Evolutionary conservation across 2,888 invertebrate genomes (phyloP), one percentile per base, ranked within the genome.

Genomic region (Chymomyza fuscimana): DNA sequence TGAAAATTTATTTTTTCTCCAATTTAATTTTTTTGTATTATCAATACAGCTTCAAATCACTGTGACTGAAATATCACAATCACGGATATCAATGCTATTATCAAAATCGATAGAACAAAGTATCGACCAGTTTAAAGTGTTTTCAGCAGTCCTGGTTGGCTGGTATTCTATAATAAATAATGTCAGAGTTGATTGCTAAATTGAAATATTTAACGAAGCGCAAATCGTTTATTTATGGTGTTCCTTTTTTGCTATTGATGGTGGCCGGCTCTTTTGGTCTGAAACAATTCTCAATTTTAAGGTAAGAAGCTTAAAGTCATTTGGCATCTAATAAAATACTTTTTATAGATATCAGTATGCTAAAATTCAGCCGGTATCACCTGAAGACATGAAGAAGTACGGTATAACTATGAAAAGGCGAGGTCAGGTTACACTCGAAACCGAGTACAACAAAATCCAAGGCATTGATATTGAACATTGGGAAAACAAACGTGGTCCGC

Each of bases 401-500:
- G 96, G 96, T 2, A 92, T 96, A 12, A 85, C 92, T 72, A 94
- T 94, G 93, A 95, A 95, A 81, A 93, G 93, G 86, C 92, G 93
- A 0, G 93, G 93, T 60, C 94, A 95, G 87, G 95, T 95, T 0
- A 95, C 96, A 0, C 89, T 97, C 77, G 97, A 97, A 91, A 92
- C 92, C 51, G 94, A 95, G 80, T 97, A 94, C 92, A 95, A 96
- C 79, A 95, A 95, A 91, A 93, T 96, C 3, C 93, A 96, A 90
- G 91, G 93, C 67, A 91, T 95, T 52, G 95, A 97, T 89, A 94
- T 96, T 79, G 95, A 97, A 77, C 94, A 95, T 81, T 98, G 97
- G 97, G 94, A 96, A 89, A 97, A 97, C 88, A 94, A 95, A 77
- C 93, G 97, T 81, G 97, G 97, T 0, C 96, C 97, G 5, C 93